Conservation (phyloP, 2,113 vertebrate species). For the Microcebus griseorufus region DNA sequence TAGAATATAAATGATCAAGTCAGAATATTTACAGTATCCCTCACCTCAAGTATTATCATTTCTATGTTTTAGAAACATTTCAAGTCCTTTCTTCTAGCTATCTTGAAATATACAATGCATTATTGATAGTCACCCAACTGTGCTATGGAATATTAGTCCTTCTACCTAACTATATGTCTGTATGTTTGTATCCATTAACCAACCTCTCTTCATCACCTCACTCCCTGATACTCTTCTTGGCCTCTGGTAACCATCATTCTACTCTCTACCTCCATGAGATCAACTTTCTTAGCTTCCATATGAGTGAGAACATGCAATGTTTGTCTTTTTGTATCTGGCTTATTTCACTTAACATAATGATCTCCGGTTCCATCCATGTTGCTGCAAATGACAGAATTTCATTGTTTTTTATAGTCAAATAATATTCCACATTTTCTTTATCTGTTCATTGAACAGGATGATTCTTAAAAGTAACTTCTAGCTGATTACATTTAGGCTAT, state of each 20-base stretch:
- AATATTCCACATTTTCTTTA: neutral
- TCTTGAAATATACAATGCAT: neutral
- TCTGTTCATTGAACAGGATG: neutral
- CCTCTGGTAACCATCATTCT: neutral
- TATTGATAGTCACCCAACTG: neutral
- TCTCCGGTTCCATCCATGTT: neutral
- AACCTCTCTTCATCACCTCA: neutral
- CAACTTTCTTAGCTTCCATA: neutral
- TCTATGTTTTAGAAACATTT: neutral
- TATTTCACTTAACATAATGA: neutral
- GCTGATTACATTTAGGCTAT: neutral
- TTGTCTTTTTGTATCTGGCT: neutral
- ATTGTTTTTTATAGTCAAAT: neutral
- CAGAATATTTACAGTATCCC: neutral
- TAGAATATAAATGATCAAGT: neutral
- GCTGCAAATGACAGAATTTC: neutral
- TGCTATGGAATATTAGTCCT: no score
- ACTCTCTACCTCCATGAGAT: neutral
- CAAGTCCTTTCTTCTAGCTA: neutral
- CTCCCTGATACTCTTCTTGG: neutral
- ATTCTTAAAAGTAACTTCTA: slow-evolving; percentile 20
- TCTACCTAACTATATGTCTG: no score
- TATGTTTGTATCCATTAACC: no score
- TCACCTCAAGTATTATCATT: neutral
- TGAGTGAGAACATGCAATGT: neutral